A percentile compares a stretch with the other conserved stretches of the same genome.
These are phyloP conservation scores for Rhinogobius similis DNA, from an alignment of 2,113 vertebrate genomes.

Conservation along the genomic window DNA sequence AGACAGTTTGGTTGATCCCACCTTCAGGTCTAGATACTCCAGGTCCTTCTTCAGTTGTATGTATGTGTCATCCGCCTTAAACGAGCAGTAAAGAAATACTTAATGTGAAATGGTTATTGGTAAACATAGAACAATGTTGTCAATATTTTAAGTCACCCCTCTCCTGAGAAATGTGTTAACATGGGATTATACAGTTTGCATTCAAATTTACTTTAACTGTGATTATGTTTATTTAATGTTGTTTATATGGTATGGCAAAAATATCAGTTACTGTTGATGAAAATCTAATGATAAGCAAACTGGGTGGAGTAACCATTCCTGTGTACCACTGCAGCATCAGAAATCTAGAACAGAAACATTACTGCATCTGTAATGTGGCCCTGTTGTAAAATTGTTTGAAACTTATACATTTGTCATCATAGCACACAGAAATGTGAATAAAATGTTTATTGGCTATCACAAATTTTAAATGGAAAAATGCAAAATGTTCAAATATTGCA, in stretches of 20 bases:
- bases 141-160: constrained; percentile 22
- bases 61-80: constrained; percentile 96
- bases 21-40: constrained; percentile 99
- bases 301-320: constrained; percentile 43
- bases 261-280: constrained; percentile 31
- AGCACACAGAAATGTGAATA: constrained; percentile 24
- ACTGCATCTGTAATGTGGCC: constrained; percentile 19
- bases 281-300: constrained; percentile 37
- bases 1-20: constrained; percentile 74
- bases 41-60: constrained; percentile 98
- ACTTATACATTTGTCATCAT: constrained; percentile 8
- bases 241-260: constrained; percentile 43
- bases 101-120: constrained; percentile 67
- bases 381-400: neutral
- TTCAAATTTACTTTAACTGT: neutral
- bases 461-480: constrained; percentile 25
- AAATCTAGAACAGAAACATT: constrained; percentile 33
- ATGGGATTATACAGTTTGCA: neutral
- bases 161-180: constrained; percentile 49
- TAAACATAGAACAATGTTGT: constrained; percentile 47
- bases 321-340: constrained; percentile 44
- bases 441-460: constrained; percentile 5
- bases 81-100: constrained; percentile 71
- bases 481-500: constrained; percentile 36
- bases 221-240: constrained; percentile 8